Evolutionary conservation across 2,888 invertebrate genomes (phyloP).

Genomic region (Chesias legatella): DNA sequence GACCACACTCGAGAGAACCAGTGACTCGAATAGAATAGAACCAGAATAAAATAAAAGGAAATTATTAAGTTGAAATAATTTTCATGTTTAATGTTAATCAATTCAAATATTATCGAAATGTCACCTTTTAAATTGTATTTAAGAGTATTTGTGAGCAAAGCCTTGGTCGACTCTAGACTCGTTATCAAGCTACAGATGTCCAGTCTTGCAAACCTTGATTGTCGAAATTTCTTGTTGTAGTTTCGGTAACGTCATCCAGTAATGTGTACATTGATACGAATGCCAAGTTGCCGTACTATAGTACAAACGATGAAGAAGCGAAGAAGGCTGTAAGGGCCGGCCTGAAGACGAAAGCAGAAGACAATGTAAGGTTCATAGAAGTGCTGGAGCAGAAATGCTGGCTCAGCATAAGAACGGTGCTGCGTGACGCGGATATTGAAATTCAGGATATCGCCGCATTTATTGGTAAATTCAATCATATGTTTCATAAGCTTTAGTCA

Average conservation of each 20-base stretch:
- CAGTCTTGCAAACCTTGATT: constrained; percentile 41
- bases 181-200: constrained; percentile 1
- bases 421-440: constrained; percentile 68
- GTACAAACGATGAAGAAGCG: constrained; percentile 64
- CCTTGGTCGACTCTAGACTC: constrained; percentile 20
- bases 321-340: constrained; percentile 22
- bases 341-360: constrained; percentile 30
- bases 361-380: constrained; percentile 54
- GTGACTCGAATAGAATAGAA: too few relatives aligned
- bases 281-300: constrained; percentile 64
- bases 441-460: constrained; percentile 76
- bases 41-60: background rate
- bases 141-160: constrained; percentile 7
- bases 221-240: constrained; percentile 49
- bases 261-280: constrained; percentile 75
- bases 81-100: constrained; percentile 9
- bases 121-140: constrained; percentile 22
- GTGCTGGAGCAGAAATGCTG: constrained; percentile 59
- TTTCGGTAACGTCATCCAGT: constrained; percentile 80
- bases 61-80: background rate
- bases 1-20: too few relatives aligned
- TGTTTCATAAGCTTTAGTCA: constrained; percentile 4
- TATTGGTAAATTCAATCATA: constrained; percentile 53
- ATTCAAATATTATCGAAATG: constrained; percentile 8
- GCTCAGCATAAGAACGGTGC: constrained; percentile 64